Evolutionary conservation across 2,888 invertebrate species (phyloP).

Genomic region (Diarsia brunnea): DNA sequence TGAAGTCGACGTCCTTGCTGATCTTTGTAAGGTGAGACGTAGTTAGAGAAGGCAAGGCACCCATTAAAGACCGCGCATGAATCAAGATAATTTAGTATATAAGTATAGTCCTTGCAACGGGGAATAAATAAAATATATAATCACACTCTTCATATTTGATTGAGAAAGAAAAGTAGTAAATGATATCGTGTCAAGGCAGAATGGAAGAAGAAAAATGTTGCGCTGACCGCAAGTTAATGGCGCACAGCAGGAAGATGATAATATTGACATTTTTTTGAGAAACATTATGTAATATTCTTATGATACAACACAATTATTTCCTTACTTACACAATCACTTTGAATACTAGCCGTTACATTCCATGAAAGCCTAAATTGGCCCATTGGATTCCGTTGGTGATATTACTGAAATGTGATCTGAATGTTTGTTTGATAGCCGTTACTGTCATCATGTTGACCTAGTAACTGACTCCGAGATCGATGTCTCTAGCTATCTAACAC

Average conservation of each 20-base stretch:
- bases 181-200: background rate
- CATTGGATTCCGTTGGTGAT: slow-evolving; percentile 47
- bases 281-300: background rate
- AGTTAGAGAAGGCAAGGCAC: background rate
- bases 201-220: background rate
- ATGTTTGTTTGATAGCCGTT: slow-evolving; percentile 49
- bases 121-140: background rate
- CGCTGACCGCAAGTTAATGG: background rate
- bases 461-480: slow-evolving; percentile 53
- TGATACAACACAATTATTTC: background rate
- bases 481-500: slow-evolving; percentile 39
- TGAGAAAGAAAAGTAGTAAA: background rate
- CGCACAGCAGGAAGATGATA: background rate
- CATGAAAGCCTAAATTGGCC: slow-evolving; percentile 37
- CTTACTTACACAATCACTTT: background rate
- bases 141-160: background rate
- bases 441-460: slow-evolving; percentile 62
- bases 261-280: background rate
- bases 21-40: background rate
- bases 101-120: background rate
- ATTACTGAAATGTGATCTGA: slow-evolving; percentile 51
- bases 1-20: background rate
- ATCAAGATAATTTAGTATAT: background rate
- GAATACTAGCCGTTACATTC: slow-evolving; percentile 36
- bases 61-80: background rate